These are phyloP conservation scores for Prostheceraeus crozeri DNA, from an alignment of 2,888 invertebrate genomes.

Conservation along the genomic window DNA sequence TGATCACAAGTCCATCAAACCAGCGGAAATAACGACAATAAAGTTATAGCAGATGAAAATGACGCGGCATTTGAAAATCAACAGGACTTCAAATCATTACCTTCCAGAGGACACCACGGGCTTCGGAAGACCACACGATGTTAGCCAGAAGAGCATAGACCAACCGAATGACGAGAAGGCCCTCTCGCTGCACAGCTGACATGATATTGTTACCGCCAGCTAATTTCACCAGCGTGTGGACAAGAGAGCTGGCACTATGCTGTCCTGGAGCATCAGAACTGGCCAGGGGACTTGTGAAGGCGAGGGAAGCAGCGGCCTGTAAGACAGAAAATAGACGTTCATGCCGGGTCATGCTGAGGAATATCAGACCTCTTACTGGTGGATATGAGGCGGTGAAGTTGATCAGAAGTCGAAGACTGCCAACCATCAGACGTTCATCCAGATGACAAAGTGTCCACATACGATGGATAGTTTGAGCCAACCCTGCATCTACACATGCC, in stretches of 20 bases:
- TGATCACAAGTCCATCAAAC: too few species aligned
- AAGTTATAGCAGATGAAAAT: too few species aligned
- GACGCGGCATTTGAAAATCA: too few species aligned
- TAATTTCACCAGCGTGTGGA: background rate
- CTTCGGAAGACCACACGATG: background rate
- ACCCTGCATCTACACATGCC: background rate
- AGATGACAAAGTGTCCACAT: background rate
- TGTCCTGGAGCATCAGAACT: background rate
- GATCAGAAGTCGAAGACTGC: background rate
- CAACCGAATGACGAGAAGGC: background rate
- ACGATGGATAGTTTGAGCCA: background rate
- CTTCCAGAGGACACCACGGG: background rate
- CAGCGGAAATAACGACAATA: too few species aligned
- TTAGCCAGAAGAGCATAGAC: background rate
- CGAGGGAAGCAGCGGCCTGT: too few species aligned
- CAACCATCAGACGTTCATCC: background rate
- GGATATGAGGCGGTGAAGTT: conserved; percentile 3
- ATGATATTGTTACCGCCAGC: background rate
- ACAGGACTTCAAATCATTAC: too few species aligned
- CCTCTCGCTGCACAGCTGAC: too few species aligned
- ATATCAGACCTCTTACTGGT: too few species aligned
- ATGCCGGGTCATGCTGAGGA: too few species aligned
- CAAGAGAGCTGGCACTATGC: background rate
- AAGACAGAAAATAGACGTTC: too few species aligned
- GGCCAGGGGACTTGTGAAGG: background rate